A percentile compares a stretch with the other conserved stretches of the same genome.
These are phyloP conservation scores for Phlogophora meticulosa DNA, from an alignment of 2,888 invertebrate genomes.

Conservation along the genomic window DNA sequence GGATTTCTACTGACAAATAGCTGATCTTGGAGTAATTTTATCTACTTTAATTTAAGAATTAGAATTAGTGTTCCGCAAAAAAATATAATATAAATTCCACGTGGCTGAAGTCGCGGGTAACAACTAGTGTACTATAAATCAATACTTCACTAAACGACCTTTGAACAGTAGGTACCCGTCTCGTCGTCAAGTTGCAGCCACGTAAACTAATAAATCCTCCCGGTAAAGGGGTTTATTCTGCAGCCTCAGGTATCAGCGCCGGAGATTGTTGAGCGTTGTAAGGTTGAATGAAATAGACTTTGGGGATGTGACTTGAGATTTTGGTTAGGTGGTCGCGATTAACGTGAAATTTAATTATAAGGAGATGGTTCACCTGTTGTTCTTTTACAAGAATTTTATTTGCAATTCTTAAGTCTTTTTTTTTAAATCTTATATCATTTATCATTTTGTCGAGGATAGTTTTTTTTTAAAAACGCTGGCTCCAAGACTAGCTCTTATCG, in stretches of 20 bases:
- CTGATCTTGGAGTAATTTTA: too few species aligned
- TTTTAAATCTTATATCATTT: not conserved
- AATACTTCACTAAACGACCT: slow-evolving; percentile 11
- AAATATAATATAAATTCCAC: too few species aligned
- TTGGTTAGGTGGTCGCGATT: slow-evolving; percentile 1
- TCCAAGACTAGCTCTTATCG: too few species aligned
- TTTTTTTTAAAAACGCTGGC: too few species aligned
- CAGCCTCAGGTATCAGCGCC: not conserved
- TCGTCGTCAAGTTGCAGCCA: slow-evolving; percentile 14
- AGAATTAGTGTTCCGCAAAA: too few species aligned
- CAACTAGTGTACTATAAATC: too few species aligned
- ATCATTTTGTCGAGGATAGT: too few species aligned
- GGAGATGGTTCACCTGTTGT: not conserved
- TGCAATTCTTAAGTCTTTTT: too few species aligned
- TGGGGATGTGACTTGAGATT: not conserved
- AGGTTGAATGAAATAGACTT: slow-evolving; percentile 27
- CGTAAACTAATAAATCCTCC: slow-evolving; percentile 47
- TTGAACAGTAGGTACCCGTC: not conserved
- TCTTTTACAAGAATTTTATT: not conserved
- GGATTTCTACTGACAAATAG: too few species aligned
- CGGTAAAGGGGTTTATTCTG: slow-evolving; percentile 32
- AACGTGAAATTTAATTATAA: slow-evolving; percentile 1
- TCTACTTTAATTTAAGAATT: too few species aligned
- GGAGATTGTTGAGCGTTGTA: not conserved
- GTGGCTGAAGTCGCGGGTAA: too few species aligned